Percentiles rank a stretch among this genome's conserved stretches.
These are phyloP conservation scores for Onychomys leucogaster DNA, from an alignment of 2,797 vertebrate genomes.

Conservation along the genomic window DNA sequence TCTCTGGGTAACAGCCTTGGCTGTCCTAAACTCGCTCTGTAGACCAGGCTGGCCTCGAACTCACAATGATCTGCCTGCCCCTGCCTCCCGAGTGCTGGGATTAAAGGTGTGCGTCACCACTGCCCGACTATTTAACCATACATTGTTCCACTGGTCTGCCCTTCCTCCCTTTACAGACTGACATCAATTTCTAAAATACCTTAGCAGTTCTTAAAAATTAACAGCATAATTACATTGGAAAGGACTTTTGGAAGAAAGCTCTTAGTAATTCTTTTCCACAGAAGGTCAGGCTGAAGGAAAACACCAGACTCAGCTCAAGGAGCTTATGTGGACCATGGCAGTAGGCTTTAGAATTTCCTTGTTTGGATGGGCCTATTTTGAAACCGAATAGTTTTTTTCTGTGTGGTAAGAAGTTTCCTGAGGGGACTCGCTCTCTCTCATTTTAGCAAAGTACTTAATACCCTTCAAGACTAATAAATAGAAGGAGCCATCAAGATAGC, in stretches of 20 bases:
- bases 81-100: neutral
- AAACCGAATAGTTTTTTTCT: conserved; percentile 26
- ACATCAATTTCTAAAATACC: conserved; percentile 6
- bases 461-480: conserved; percentile 25
- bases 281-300: conserved; percentile 35
- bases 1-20: neutral
- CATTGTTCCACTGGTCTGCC: neutral
- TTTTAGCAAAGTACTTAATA: conserved; percentile 11
- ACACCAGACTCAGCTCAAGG: conserved; percentile 16
- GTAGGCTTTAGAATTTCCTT: conserved; percentile 19
- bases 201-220: conserved; percentile 3
- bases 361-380: neutral
- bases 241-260: conserved; percentile 24
- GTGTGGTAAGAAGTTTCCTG: conserved; percentile 10
- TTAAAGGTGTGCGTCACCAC: neutral
- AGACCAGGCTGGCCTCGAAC: neutral
- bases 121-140: neutral
- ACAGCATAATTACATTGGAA: conserved; percentile 12
- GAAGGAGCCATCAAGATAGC: neutral
- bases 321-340: neutral
- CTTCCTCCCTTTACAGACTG: neutral
- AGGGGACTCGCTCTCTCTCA: conserved; percentile 7
- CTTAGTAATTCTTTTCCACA: conserved; percentile 51
- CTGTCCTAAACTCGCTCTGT: neutral
- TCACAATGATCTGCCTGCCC: neutral